Evolutionary conservation across 2,113 vertebrate genomes (phyloP).

Genomic region (Saccopteryx leptura): DNA sequence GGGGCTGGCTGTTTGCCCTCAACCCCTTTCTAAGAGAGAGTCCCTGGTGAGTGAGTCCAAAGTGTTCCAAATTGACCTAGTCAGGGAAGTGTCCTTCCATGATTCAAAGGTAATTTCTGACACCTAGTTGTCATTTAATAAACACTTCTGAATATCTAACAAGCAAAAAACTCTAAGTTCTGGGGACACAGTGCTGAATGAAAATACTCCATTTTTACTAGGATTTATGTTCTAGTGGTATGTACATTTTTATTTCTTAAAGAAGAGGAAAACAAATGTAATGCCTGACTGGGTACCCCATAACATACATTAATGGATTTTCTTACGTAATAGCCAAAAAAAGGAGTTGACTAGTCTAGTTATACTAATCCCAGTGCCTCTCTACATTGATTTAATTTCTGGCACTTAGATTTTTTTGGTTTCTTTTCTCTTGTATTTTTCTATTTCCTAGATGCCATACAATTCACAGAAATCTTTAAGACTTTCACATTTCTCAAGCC

Average conservation of each 20-base stretch:
- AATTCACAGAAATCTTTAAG: constrained; percentile 26
- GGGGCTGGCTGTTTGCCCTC: background rate
- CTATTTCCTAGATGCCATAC: background rate
- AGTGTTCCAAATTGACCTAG: background rate
- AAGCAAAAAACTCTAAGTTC: background rate
- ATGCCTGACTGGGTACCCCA: background rate
- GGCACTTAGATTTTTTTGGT: background rate
- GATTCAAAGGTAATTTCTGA: background rate
- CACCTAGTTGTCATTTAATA: background rate
- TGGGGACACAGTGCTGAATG: background rate
- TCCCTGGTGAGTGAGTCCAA: background rate
- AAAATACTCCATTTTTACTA: background rate
- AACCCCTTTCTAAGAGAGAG: background rate
- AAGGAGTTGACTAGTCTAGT: background rate
- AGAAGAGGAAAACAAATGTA: background rate
- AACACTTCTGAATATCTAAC: background rate
- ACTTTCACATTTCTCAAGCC: background rate
- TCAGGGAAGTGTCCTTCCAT: background rate
- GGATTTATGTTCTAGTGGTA: background rate
- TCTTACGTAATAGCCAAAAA: background rate
- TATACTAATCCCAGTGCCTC: background rate
- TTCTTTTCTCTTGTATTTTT: background rate
- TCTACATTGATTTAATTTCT: background rate
- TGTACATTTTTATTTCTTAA: background rate
- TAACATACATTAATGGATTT: background rate